These are phyloP conservation scores for Reticulitermes speratus DNA, from an alignment of 1,140 invertebrate species.

Conservation along the genomic window DNA sequence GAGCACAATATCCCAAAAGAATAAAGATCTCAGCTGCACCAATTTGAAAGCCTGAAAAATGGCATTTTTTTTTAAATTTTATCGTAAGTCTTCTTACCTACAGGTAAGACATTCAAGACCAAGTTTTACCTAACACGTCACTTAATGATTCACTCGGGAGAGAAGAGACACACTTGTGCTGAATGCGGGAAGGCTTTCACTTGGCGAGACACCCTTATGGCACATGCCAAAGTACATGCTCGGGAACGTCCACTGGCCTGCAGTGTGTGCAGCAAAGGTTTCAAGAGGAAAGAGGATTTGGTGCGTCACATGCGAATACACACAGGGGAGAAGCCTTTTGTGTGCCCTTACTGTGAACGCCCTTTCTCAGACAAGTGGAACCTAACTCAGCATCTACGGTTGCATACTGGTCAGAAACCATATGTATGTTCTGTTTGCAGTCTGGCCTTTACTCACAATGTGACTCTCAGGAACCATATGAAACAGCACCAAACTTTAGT, in stretches of 20 bases:
- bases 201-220: constrained; percentile 34
- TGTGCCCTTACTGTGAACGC: constrained; percentile 49
- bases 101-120: not conserved
- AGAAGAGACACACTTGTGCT: not conserved
- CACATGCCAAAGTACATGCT: constrained; percentile 56
- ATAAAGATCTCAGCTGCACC: too few species aligned
- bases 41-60: too few species aligned
- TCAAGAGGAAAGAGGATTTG: constrained; percentile 43
- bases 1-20: too few species aligned
- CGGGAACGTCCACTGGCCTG: constrained; percentile 46
- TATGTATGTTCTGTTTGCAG: constrained; percentile 48
- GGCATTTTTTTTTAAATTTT: not conserved
- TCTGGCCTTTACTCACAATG: constrained; percentile 36
- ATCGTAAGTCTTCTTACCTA: not conserved
- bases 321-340: constrained; percentile 51
- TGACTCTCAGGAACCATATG: constrained; percentile 18
- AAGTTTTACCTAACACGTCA: not conserved
- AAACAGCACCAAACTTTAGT: not conserved
- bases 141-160: constrained; percentile 8
- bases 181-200: constrained; percentile 14
- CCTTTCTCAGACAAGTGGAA: constrained; percentile 46
- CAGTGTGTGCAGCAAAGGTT: constrained; percentile 43
- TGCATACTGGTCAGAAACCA: constrained; percentile 51
- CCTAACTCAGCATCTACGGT: constrained; percentile 49
- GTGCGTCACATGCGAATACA: constrained; percentile 49